Conservation (phyloP, 2,113 vertebrate genomes). For the Alethe castanea region DNA sequence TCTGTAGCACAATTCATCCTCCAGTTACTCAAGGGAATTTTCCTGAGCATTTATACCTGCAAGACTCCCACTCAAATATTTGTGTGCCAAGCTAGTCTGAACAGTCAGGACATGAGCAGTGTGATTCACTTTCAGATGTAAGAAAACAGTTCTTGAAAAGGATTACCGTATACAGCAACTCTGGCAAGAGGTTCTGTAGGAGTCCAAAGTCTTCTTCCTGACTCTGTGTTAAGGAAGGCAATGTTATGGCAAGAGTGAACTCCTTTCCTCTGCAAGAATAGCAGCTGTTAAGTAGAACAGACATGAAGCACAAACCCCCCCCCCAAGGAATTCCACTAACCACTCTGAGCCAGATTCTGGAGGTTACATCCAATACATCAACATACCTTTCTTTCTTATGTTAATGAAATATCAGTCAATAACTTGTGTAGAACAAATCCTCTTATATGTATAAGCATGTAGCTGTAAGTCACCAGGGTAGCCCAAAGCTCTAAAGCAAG, state of each 20-base stretch:
- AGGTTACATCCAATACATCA: background rate
- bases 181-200: background rate
- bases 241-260: background rate
- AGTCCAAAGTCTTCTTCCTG: background rate
- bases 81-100: background rate
- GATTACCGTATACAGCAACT: background rate
- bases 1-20: background rate
- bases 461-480: background rate
- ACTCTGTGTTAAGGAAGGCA: background rate
- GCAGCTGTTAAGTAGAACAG: background rate
- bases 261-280: background rate
- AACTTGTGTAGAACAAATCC: constrained; percentile 2
- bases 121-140: background rate
- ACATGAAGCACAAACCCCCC: background rate
- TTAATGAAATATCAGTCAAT: background rate
- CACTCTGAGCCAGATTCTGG: background rate
- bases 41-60: rapidly evolving
- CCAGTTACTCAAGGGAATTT: background rate
- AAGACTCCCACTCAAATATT: background rate
- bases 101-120: background rate
- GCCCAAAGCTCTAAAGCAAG: background rate
- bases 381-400: background rate
- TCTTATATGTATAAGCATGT: background rate
- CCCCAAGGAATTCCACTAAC: background rate
- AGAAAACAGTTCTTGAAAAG: background rate